phyloP scores from a whole-genome alignment of 1,140 invertebrate species.

The Nasonia giraulti region DNA sequence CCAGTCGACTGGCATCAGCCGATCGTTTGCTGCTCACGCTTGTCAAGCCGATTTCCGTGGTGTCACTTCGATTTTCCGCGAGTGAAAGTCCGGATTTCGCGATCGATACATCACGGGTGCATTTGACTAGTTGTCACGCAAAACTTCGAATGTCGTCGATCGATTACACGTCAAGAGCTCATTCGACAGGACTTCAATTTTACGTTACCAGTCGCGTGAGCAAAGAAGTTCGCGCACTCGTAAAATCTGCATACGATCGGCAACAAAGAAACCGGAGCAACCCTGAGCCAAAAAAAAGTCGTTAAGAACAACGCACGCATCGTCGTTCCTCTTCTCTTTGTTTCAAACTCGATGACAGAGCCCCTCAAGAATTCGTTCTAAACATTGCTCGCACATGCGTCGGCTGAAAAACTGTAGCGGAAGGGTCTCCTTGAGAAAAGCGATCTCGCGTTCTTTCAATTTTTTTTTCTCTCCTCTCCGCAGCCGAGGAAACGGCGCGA shows the following conservation, averaged over 20 bases:
- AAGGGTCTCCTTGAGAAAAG: constrained; percentile 54
- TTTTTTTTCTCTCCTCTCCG: constrained; percentile 8
- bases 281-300: constrained; percentile 9
- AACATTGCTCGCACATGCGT: not conserved
- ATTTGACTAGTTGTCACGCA: too few relatives aligned
- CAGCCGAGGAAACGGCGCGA: constrained; percentile 36
- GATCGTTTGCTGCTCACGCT: not conserved
- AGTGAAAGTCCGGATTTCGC: not conserved
- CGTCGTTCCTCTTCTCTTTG: constrained; percentile 14
- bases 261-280: constrained; percentile 2
- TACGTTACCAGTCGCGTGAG: too few relatives aligned
- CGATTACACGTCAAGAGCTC: too few relatives aligned
- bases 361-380: constrained; percentile 17
- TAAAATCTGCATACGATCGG: not conserved
- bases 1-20: not conserved
- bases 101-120: too few relatives aligned
- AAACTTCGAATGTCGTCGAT: too few relatives aligned
- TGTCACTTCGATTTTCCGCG: not conserved
- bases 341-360: constrained; percentile 35
- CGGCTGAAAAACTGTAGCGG: constrained; percentile 3
- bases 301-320: not conserved
- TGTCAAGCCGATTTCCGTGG: not conserved
- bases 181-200: too few relatives aligned
- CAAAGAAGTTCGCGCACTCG: not conserved
- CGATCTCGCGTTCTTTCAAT: constrained; percentile 38